phyloP scores from a whole-genome alignment of 2,113 vertebrate genomes.

The Puffinus mauretanicus region DNA sequence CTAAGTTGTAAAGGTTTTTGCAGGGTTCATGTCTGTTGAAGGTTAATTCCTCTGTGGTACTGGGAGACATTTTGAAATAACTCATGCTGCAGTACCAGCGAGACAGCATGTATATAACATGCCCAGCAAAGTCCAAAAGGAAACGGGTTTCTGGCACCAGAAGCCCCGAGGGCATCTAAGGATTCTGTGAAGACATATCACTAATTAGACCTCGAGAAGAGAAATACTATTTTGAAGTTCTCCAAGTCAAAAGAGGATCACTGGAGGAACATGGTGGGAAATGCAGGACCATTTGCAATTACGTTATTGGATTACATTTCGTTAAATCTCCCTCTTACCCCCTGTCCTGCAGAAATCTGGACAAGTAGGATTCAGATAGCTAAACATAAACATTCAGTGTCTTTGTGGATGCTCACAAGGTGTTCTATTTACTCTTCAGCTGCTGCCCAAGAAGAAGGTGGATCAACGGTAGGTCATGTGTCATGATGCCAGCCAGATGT shows the following conservation, averaged over 20 bases:
- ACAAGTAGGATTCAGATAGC: background rate
- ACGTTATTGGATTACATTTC: background rate
- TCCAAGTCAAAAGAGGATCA: background rate
- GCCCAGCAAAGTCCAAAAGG: background rate
- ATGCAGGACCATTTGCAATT: background rate
- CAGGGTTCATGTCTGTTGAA: background rate
- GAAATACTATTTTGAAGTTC: background rate
- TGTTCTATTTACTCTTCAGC: background rate
- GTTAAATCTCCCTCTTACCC: background rate
- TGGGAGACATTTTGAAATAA: background rate
- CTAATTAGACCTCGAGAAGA: background rate
- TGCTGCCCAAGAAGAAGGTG: background rate
- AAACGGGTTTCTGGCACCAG: background rate
- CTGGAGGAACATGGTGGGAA: background rate
- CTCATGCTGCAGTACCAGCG: background rate
- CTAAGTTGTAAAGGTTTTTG: background rate
- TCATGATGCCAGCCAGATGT: background rate
- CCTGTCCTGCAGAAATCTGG: background rate
- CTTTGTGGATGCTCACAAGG: background rate
- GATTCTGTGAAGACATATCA: background rate
- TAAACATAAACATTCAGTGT: background rate
- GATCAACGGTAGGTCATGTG: background rate
- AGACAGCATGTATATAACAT: rapidly evolving
- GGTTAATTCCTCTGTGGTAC: background rate
- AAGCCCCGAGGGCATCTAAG: background rate